phyloP scores from a whole-genome alignment of 2,888 invertebrate genomes.

The Vanessa cardui region DNA sequence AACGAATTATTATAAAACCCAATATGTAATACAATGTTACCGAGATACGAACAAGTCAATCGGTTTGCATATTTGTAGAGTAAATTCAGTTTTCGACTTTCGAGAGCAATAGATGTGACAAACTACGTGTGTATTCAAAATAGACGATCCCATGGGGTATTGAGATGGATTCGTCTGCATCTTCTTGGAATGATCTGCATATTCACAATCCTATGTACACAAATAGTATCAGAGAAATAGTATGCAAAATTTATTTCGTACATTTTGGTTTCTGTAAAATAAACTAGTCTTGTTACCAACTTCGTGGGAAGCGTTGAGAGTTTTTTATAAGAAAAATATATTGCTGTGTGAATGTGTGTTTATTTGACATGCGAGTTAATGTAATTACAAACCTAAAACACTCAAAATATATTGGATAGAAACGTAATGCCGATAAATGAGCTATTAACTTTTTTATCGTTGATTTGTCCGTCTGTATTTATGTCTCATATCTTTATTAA shows the following conservation, averaged over 20 bases:
- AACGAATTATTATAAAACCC: background rate
- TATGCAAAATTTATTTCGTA: background rate
- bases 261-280: background rate
- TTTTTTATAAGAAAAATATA: too few species aligned
- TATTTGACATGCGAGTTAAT: too few species aligned
- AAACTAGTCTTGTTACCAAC: too few species aligned
- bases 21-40: background rate
- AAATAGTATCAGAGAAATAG: background rate
- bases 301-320: too few species aligned
- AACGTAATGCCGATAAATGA: too few species aligned
- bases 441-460: too few species aligned
- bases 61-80: constrained; percentile 28
- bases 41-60: constrained; percentile 22
- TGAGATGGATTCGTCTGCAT: constrained; percentile 11
- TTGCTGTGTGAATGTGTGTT: too few species aligned
- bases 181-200: constrained; percentile 9
- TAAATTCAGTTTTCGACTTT: constrained; percentile 33
- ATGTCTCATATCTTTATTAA: too few species aligned
- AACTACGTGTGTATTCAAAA: constrained; percentile 33
- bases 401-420: too few species aligned
- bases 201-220: background rate
- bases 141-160: constrained; percentile 21
- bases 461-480: too few species aligned
- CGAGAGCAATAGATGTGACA: constrained; percentile 31
- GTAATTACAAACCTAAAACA: too few species aligned